These are phyloP conservation scores for Eurytemora carolleeae DNA, from an alignment of 1,140 invertebrate genomes.

Conservation along the genomic window DNA sequence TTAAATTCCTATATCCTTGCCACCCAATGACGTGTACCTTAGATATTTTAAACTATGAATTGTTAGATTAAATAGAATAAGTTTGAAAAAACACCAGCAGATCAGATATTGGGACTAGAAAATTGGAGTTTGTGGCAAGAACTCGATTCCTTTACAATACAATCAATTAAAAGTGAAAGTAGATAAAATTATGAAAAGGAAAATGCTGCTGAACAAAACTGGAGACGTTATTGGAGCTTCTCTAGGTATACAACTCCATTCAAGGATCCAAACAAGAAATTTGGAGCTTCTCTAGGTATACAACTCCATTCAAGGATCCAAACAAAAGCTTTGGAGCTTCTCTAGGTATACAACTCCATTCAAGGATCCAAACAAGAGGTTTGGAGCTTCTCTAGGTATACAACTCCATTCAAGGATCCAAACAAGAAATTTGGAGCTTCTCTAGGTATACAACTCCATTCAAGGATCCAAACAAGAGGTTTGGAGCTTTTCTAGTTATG, in stretches of 20 bases:
- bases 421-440: constrained; percentile 43
- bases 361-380: constrained; percentile 50
- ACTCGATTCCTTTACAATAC: too few relatives aligned
- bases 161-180: too few relatives aligned
- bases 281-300: constrained; percentile 34
- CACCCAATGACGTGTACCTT: too few relatives aligned
- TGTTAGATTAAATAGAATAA: too few relatives aligned
- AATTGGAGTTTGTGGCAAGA: too few relatives aligned
- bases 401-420: constrained; percentile 43
- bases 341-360: constrained; percentile 47
- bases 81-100: too few relatives aligned
- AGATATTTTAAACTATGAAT: too few relatives aligned
- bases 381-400: constrained; percentile 52
- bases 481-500: constrained; percentile 50
- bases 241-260: constrained; percentile 45
- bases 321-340: too few relatives aligned
- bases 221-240: constrained; percentile 65
- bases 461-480: constrained; percentile 50
- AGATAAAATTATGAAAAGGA: too few relatives aligned
- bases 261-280: constrained; percentile 50
- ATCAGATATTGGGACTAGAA: too few relatives aligned
- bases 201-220: constrained; percentile 59
- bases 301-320: too few relatives aligned
- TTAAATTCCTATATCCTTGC: too few relatives aligned
- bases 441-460: constrained; percentile 53